Conservation (phyloP, 2,888 invertebrate species). For the Lepidochrysops patricia region DNA sequence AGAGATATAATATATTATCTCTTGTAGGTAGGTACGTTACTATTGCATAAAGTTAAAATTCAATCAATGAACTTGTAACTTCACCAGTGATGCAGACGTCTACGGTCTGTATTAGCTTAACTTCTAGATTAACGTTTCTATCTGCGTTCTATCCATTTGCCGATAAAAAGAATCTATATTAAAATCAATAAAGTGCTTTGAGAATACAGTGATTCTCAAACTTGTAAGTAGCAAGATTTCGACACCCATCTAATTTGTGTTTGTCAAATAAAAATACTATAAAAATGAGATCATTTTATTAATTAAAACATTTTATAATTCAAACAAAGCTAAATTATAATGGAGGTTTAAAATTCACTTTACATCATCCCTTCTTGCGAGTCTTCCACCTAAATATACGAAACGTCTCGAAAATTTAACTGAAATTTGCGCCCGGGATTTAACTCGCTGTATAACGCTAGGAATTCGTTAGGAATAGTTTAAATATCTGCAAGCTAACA, state of each 20-base stretch:
- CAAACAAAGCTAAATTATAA: background rate
- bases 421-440: background rate
- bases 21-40: no score
- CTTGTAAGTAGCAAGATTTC: background rate
- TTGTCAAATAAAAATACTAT: background rate
- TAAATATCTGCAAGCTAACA: background rate
- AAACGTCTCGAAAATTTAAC: background rate
- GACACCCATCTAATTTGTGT: background rate
- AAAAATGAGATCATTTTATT: background rate
- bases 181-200: background rate
- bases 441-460: background rate
- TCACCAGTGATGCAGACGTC: no score
- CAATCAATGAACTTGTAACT: no score
- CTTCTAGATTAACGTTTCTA: no score
- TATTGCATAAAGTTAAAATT: no score
- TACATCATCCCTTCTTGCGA: background rate
- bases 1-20: no score
- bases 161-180: no score
- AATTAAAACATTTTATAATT: background rate
- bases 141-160: no score
- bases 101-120: no score
- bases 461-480: conserved; percentile 1
- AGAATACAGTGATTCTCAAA: background rate
- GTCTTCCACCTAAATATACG: background rate
- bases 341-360: background rate